Percentiles rank a stretch among this genome's conserved stretches.
phyloP scores from a whole-genome alignment of 2,888 invertebrate genomes.

The Graphium colonna region DNA sequence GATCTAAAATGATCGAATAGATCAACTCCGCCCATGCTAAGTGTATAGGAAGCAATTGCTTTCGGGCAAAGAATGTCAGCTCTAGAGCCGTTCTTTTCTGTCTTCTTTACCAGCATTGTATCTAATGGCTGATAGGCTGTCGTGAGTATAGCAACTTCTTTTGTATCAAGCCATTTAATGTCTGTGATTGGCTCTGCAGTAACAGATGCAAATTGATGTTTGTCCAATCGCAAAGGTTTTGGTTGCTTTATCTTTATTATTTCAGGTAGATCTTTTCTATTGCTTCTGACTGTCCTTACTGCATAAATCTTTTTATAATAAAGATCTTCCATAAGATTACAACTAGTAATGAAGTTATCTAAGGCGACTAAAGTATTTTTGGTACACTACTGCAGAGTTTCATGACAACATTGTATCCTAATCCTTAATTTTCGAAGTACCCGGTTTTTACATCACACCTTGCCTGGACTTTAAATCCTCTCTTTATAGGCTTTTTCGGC shows the following conservation, averaged over 20 bases:
- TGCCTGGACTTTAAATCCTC: constrained; percentile 21
- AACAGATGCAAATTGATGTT: constrained; percentile 35
- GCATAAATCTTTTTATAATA: too few relatives aligned
- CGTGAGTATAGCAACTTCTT: too few relatives aligned
- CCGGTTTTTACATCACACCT: constrained; percentile 28
- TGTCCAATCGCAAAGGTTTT: constrained; percentile 32
- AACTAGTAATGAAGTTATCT: constrained; percentile 37
- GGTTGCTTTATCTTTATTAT: constrained; percentile 32
- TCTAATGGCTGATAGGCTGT: constrained; percentile 36
- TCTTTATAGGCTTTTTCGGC: constrained; percentile 17
- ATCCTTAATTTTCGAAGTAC: constrained; percentile 31
- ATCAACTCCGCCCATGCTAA: too few relatives aligned
- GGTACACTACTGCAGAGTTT: constrained; percentile 30
- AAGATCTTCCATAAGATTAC: constrained; percentile 31
- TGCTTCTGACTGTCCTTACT: constrained; percentile 36
- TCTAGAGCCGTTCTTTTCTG: constrained; percentile 41
- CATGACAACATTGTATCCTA: constrained; percentile 30
- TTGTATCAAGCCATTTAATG: constrained; percentile 33
- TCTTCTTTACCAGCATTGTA: constrained; percentile 36
- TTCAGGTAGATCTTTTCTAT: too few relatives aligned
- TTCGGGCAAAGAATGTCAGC: constrained; percentile 36
- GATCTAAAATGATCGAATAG: too few relatives aligned
- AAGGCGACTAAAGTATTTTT: constrained; percentile 32
- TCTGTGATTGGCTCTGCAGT: constrained; percentile 33
- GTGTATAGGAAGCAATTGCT: too few relatives aligned